Evolutionary conservation across 2,797 vertebrate species (phyloP).

Genomic region (Buceros bicornis): DNA sequence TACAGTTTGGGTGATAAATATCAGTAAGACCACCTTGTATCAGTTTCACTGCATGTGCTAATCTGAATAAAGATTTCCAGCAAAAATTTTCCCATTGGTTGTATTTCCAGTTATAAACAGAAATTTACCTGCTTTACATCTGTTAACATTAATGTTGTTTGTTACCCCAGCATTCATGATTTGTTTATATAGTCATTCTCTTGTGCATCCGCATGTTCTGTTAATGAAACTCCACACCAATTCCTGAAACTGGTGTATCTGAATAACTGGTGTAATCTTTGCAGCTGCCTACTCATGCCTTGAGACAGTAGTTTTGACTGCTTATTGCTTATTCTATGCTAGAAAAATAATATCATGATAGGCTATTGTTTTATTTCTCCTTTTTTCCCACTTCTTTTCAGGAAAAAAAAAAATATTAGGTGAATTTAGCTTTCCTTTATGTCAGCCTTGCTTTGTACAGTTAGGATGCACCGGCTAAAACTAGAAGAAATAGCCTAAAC

Average conservation of each 20-base stretch:
- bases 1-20: not conserved
- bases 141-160: not conserved
- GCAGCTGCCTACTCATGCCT: not conserved
- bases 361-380: rapidly evolving
- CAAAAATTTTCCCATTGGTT: not conserved
- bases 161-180: not conserved
- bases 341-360: not conserved
- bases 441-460: not conserved
- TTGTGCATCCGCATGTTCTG: not conserved
- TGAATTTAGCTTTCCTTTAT: not conserved
- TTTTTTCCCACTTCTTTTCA: not conserved
- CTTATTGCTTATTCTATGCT: not conserved
- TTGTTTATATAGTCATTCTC: not conserved
- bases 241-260: not conserved
- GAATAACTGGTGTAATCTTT: not conserved
- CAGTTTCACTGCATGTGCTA: not conserved
- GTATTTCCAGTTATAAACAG: not conserved
- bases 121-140: not conserved
- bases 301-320: not conserved
- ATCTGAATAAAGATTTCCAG: not conserved
- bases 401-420: not conserved
- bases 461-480: not conserved
- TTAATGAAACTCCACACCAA: not conserved
- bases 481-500: not conserved
- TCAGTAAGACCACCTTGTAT: not conserved